phyloP scores from a whole-genome alignment of 2,797 vertebrate genomes.

The Mormyrus proboscirostris region DNA sequence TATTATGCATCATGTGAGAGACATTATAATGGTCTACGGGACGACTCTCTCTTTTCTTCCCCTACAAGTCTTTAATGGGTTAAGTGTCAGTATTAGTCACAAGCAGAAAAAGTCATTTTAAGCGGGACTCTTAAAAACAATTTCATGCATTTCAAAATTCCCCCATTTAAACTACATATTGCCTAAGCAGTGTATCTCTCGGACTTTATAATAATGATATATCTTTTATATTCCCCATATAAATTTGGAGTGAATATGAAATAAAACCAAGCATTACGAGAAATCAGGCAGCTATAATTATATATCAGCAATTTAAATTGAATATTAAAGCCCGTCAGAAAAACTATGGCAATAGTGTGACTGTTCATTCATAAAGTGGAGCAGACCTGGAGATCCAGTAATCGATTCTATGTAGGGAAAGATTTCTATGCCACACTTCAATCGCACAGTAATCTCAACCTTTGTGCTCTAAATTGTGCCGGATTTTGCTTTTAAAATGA shows the following conservation, averaged over 20 bases:
- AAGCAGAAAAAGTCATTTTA: conserved; percentile 57
- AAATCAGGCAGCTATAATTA: conserved; percentile 1
- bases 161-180: background rate
- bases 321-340: background rate
- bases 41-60: conserved; percentile 7
- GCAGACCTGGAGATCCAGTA: background rate
- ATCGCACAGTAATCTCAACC: conserved; percentile 15
- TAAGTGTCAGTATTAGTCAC: conserved; percentile 55
- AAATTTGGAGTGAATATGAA: background rate
- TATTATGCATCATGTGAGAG: conserved; percentile 24
- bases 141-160: background rate
- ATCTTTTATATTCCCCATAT: background rate
- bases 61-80: conserved; percentile 27
- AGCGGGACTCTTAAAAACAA: conserved; percentile 41
- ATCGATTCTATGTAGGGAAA: conserved; percentile 20
- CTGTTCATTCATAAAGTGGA: conserved; percentile 3
- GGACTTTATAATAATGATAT: background rate
- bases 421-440: conserved; percentile 19
- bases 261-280: background rate
- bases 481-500: conserved; percentile 17
- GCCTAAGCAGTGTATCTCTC: background rate
- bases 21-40: conserved; percentile 27
- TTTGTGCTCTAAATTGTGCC: conserved; percentile 17
- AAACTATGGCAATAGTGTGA: background rate
- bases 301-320: conserved; percentile 14